Evolutionary conservation across 2,888 invertebrate species (phyloP), one percentile per base, ranked within the genome.

Genomic region (Catocala nupta): DNA sequence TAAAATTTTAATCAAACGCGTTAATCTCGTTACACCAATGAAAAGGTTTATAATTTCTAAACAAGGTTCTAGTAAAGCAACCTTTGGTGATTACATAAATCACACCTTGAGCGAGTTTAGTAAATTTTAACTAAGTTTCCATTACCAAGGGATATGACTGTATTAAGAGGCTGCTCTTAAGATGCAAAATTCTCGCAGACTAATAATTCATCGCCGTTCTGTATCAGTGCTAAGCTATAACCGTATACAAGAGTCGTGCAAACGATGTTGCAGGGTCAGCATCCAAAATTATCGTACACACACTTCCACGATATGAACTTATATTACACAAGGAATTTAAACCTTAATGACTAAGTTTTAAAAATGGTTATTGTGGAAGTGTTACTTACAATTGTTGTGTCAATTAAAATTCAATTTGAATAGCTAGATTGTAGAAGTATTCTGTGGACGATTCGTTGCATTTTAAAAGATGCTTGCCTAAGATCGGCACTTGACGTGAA

Each of bases 401-500:
- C 65, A 70, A 69, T 64, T 77, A 69, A 68, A 70, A 64, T 55
- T 69, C 60, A 70, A 71, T 74, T 78, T 74, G 74, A 77, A 79
- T 79, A 71, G 75, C 67, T 72, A 77, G 76, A 80, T 80, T 80
- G 70, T 77, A 76, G 65, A 59, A 59, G 68, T 59, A 63, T 45
- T 47, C n/a, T 53, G 59, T 59, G 63, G 70, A 65, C 54, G 71
- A 65, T 69, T 65, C 61, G 55, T 56, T 78, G 75, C 78, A 77
- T 82, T 80, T 73, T 74, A 73, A 78, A 80, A 78, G 76, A 80
- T 78, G 71, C 68, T 72, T 65, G 59, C 63, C 52, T 70, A 80
- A 77, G 80, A 81, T 72, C 68, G 68, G 65, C 73, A 72, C 78
- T 82, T 78, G 75, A 78, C 69, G 78, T 57, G 65, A 51, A 58